phyloP scores from a whole-genome alignment of 2,797 vertebrate genomes.

The Tamandua tetradactyla region DNA sequence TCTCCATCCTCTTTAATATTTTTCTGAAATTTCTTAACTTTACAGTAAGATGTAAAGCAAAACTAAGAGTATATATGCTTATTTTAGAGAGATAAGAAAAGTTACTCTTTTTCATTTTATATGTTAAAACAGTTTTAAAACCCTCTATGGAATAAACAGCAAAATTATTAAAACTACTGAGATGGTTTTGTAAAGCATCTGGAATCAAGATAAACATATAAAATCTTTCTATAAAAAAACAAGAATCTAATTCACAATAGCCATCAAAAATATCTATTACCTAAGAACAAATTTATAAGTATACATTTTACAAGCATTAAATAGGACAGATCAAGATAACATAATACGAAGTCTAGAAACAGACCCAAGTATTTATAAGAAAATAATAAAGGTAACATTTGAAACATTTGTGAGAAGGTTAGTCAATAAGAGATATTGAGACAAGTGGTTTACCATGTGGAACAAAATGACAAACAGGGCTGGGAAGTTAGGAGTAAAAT shows the following conservation, averaged over 20 bases:
- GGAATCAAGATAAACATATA: constrained; percentile 15
- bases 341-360: background rate
- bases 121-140: background rate
- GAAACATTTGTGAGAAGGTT: background rate
- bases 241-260: background rate
- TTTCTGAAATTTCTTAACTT: constrained; percentile 40
- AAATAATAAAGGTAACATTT: background rate
- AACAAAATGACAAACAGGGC: background rate
- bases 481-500: background rate
- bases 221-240: constrained; percentile 16
- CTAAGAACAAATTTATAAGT: background rate
- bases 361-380: background rate
- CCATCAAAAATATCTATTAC: background rate
- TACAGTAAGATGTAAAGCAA: background rate
- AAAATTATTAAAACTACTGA: constrained; percentile 35
- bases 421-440: background rate
- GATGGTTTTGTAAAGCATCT: background rate
- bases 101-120: background rate
- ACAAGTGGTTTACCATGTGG: background rate
- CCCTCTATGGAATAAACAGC: background rate
- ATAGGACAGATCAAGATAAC: background rate
- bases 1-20: background rate
- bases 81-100: background rate
- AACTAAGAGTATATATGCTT: background rate
- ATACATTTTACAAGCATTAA: constrained; percentile 1